Evolutionary conservation across 2,797 vertebrate genomes (phyloP).

Genomic region (Coendou prehensilis): DNA sequence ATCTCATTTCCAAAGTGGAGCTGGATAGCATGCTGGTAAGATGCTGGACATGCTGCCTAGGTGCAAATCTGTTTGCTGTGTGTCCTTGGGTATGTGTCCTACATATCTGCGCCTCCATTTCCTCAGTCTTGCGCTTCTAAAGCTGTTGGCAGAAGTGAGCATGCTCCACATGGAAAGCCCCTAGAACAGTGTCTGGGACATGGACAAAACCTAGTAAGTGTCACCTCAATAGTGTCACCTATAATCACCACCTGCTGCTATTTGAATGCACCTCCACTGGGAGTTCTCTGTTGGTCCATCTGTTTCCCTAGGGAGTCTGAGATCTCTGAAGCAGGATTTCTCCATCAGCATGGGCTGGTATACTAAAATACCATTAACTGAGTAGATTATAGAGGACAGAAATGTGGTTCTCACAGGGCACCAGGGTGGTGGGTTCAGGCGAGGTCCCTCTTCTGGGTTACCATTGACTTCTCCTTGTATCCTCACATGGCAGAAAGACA

Average conservation of each 20-base stretch:
- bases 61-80: background rate
- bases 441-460: background rate
- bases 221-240: background rate
- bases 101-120: background rate
- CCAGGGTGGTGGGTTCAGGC: background rate
- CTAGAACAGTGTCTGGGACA: background rate
- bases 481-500: background rate
- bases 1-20: background rate
- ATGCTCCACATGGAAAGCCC: background rate
- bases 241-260: rapidly evolving
- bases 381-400: background rate
- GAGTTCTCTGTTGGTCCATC: background rate
- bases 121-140: background rate
- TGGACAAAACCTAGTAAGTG: background rate
- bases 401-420: background rate
- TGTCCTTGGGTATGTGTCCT: background rate
- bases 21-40: background rate
- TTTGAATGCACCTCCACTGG: background rate
- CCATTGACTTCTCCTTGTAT: background rate
- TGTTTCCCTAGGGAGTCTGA: background rate
- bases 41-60: rapidly evolving
- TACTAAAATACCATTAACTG: background rate
- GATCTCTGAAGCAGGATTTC: background rate
- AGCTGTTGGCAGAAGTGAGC: background rate
- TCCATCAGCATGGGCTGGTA: background rate